Base-by-base conservation (phyloP, 1,140 invertebrate species). In the Andricus grossulariae region DNA sequence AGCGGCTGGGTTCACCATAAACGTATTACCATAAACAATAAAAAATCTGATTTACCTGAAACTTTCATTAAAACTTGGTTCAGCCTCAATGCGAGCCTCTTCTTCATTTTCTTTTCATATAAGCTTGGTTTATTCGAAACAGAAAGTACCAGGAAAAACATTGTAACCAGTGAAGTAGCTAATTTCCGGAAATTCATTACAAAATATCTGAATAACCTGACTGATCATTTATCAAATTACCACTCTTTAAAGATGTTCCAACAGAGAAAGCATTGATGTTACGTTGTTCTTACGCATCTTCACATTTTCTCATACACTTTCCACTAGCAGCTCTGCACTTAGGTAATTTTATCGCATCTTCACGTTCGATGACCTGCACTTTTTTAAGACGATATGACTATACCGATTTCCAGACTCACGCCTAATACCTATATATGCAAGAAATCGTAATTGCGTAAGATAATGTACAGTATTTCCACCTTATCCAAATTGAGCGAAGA, bases 261-360 rank as follows among this genome's bases (percentile, higher is more conserved):
- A 55, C 73, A 83, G 81, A 77, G 84, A 86, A 85, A 85, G 84
- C 81, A 66, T 49, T 25, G 51, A 75, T 80, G 81, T 86, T 86
- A 84, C 83, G 83, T 84, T 76, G 73, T 77, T 84, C 83, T 84
- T 86, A 86, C 83, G 82, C 83, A 76, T 73, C 78, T 77, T 76
- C 75, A 74, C 60, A 71, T 82, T 83, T 84, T 86, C 83, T 77
- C 80, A 82, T 57, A 52, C 75, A 84, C 84, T 86, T 86, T 86
- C 84, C 83, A 77, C 75, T 77, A 54, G 77, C 25, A 39, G 60
- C 39, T 66, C 60, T 15, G 60, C 25, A 15, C 25, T 7, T 66
- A 15, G 16, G 25, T 39, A 66, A 66, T 66, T 45, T 66, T 39
- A 16, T 39, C 52, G 18, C 52, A n/a, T 45, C 16, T 66, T 66